A percentile compares a stretch with the other conserved stretches of the same genome.
phyloP scores from a whole-genome alignment of 2,113 vertebrate genomes.

The Periophthalmus modestus region DNA sequence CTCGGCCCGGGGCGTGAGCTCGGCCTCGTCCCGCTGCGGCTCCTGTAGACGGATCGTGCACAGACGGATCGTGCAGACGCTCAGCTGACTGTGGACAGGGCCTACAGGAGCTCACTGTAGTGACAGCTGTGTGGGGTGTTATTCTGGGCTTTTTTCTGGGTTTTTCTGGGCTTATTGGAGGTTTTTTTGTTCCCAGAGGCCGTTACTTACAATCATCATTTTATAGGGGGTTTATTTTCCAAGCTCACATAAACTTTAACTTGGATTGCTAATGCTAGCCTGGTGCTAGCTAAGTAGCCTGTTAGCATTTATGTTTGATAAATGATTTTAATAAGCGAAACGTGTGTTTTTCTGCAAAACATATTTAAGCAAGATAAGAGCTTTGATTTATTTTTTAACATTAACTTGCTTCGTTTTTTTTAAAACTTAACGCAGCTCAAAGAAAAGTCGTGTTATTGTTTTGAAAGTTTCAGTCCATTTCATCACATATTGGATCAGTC shows the following conservation, averaged over 20 bases:
- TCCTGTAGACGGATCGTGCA: conserved; percentile 50
- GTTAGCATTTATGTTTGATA: conserved; percentile 39
- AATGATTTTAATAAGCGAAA: background rate
- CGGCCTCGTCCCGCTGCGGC: conserved; percentile 32
- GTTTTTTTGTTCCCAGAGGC: background rate
- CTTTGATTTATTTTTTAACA: background rate
- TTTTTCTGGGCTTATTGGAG: too few relatives aligned
- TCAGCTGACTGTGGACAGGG: conserved; percentile 44
- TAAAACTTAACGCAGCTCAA: background rate
- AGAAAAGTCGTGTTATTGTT: background rate
- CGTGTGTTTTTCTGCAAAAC: background rate
- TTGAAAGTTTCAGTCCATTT: conserved; percentile 14
- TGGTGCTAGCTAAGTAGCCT: conserved; percentile 44
- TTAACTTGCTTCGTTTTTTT: background rate
- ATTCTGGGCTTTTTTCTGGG: background rate
- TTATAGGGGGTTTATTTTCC: background rate
- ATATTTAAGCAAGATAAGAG: background rate
- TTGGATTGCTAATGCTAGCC: conserved; percentile 54
- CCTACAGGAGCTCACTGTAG: background rate
- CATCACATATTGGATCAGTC: too few relatives aligned
- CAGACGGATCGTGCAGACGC: conserved; percentile 53
- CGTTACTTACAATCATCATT: background rate
- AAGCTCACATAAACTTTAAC: conserved; percentile 15
- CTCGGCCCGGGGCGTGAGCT: conserved; percentile 31
- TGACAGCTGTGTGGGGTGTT: background rate